Conservation (phyloP, 2,888 invertebrate species). For the Hyposoter dolosus region DNA sequence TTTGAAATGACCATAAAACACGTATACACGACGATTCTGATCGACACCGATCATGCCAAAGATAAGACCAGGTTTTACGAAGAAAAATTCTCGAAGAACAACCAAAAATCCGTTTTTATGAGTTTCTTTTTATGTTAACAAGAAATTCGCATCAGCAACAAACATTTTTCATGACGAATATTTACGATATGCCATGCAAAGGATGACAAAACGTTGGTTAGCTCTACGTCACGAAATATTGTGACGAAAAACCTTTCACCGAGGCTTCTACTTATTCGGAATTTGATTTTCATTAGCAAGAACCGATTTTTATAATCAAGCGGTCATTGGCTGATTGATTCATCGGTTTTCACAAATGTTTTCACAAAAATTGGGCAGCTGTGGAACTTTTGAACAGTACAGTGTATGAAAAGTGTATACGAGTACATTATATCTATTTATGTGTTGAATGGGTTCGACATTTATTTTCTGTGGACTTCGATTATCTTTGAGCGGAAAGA, state of each 20-base stretch:
- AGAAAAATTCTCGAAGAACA: not conserved
- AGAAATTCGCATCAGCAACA: not conserved
- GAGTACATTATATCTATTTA: not conserved
- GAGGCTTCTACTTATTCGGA: not conserved
- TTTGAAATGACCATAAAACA: conserved; percentile 1
- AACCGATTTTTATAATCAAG: not conserved
- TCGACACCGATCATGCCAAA: not conserved
- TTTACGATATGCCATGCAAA: too few species aligned
- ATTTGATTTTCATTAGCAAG: not conserved
- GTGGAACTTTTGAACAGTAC: not conserved
- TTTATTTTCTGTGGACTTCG: conserved; percentile 23
- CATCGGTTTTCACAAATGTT: not conserved
- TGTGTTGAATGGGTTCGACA: conserved; percentile 10
- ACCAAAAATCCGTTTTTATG: not conserved
- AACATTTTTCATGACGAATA: not conserved
- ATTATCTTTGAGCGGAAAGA: conserved; percentile 47
- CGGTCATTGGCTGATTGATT: not conserved
- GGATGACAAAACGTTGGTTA: too few species aligned
- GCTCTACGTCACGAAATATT: too few species aligned
- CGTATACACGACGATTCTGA: not conserved
- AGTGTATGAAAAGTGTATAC: not conserved
- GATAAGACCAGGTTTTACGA: not conserved
- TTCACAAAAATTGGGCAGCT: not conserved
- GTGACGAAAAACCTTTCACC: too few species aligned
- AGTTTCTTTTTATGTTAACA: not conserved